Evolutionary conservation across 2,113 vertebrate species (phyloP).

Genomic region (Motacilla alba): DNA sequence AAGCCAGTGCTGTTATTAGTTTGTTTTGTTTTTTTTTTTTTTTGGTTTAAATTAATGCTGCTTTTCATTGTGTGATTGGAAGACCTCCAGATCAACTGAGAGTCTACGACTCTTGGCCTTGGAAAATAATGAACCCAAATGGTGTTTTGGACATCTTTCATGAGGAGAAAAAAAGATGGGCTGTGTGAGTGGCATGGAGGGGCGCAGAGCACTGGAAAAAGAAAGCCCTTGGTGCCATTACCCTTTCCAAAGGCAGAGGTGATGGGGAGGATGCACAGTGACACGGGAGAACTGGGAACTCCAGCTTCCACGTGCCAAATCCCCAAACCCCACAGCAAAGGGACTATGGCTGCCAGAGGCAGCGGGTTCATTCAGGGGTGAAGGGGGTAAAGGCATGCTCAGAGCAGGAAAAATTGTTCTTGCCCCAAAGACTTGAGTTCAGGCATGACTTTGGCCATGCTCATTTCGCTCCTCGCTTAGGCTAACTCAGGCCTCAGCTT

Average conservation of each 20-base stretch:
- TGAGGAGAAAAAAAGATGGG: accelerated
- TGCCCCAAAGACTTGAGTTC: neutral
- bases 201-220: neutral
- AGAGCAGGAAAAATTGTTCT: neutral
- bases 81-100: neutral
- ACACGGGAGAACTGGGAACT: accelerated
- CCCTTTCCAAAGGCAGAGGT: neutral
- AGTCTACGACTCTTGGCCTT: accelerated
- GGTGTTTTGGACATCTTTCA: neutral
- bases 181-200: neutral
- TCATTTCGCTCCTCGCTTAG: neutral
- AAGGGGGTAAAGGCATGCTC: neutral
- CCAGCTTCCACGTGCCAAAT: neutral
- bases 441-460: neutral
- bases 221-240: accelerated
- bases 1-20: neutral
- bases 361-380: neutral
- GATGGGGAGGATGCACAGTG: neutral
- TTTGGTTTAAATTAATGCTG: neutral
- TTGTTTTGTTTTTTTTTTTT: neutral
- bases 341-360: neutral
- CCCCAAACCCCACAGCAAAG: accelerated
- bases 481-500: neutral
- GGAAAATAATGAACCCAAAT: accelerated
- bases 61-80: neutral